phyloP scores from a whole-genome alignment of 2,113 vertebrate species.

The Anhinga rufa region DNA sequence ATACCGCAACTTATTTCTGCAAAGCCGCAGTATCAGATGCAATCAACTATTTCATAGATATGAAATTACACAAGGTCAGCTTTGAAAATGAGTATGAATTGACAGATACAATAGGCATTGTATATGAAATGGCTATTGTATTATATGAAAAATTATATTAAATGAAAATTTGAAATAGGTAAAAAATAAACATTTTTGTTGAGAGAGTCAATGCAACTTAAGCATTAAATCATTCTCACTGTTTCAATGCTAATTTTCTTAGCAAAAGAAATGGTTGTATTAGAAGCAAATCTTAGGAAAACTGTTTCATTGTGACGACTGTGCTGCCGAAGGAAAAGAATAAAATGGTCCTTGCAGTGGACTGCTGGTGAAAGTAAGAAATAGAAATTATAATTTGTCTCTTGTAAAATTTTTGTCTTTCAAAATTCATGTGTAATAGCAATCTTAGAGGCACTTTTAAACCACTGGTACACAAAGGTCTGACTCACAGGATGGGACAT shows the following conservation, averaged over 20 bases:
- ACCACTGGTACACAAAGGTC: neutral
- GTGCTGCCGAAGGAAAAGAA: neutral
- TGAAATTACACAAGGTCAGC: neutral
- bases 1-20: neutral
- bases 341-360: neutral
- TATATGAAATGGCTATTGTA: neutral
- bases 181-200: neutral
- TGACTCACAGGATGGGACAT: neutral
- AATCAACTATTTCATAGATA: neutral
- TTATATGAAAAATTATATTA: neutral
- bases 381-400: neutral
- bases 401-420: neutral
- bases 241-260: neutral
- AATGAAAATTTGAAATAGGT: neutral
- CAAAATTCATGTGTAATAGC: neutral
- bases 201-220: neutral
- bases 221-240: neutral
- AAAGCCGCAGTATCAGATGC: neutral
- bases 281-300: neutral
- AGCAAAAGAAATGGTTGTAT: neutral
- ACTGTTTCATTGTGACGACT: neutral
- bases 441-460: neutral
- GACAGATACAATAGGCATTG: accelerated
- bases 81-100: neutral
- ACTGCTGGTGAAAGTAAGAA: neutral